Evolutionary conservation across 2,113 vertebrate species (phyloP).

Genomic region (Gavialis gangeticus): DNA sequence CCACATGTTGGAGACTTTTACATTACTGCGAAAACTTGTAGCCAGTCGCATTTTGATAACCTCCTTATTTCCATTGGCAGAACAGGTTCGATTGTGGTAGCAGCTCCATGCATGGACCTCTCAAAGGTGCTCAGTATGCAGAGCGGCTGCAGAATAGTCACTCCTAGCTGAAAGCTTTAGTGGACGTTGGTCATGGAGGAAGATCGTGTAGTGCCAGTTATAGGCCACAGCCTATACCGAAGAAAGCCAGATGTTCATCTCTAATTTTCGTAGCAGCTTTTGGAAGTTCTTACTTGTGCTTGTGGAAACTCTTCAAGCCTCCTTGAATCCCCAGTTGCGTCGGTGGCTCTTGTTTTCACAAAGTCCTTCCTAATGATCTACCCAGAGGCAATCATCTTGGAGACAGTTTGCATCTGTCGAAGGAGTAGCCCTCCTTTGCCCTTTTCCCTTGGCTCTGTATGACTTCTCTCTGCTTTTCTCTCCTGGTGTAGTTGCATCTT

Average conservation of each 20-base stretch:
- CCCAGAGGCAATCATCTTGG: fast-evolving
- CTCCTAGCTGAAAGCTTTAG: constrained; percentile 21
- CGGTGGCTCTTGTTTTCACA: neutral
- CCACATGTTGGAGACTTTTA: constrained; percentile 77
- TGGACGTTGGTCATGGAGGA: constrained; percentile 2
- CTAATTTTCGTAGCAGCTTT: neutral
- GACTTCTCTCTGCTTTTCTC: constrained; percentile 37
- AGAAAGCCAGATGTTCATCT: fast-evolving
- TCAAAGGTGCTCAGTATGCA: neutral
- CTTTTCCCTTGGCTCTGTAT: neutral
- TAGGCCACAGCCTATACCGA: neutral
- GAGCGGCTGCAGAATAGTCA: neutral
- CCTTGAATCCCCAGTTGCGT: no score
- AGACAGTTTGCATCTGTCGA: neutral
- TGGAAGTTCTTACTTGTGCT: neutral
- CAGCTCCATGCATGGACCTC: neutral
- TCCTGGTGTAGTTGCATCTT: neutral
- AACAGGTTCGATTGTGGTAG: constrained; percentile 56
- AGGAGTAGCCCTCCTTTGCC: neutral
- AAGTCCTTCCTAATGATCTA: neutral
- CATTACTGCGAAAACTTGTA: constrained; percentile 76
- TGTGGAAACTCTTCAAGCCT: neutral
- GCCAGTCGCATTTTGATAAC: constrained; percentile 67
- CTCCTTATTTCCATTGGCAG: constrained; percentile 76
- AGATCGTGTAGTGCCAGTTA: fast-evolving